phyloP scores from a whole-genome alignment of 1,140 invertebrate genomes.

The Apis dorsata region DNA sequence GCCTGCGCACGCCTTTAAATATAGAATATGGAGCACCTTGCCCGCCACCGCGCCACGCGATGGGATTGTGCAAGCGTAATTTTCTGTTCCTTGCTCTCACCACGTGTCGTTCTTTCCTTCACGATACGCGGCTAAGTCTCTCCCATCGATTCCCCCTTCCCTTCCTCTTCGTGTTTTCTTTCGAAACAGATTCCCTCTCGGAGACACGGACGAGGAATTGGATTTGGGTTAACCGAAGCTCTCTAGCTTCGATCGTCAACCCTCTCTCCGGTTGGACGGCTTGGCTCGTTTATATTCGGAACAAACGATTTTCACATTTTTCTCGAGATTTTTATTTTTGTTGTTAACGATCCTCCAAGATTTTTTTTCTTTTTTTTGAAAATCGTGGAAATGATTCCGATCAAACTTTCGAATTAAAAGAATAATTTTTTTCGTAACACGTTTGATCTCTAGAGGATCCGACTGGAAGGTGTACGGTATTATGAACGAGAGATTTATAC shows the following conservation, averaged over 20 bases:
- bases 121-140: neutral
- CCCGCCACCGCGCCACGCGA: conserved; percentile 47
- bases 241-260: no score
- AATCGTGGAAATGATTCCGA: no score
- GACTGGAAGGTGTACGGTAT: no score
- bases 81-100: conserved; percentile 61
- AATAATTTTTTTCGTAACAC: no score
- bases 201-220: neutral
- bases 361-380: no score
- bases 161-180: neutral
- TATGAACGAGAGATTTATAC: neutral
- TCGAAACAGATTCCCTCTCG: conserved; percentile 5
- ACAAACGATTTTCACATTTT: no score
- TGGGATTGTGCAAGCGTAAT: conserved; percentile 67
- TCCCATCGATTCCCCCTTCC: neutral
- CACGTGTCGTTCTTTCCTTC: conserved; percentile 41
- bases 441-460: no score
- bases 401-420: no score
- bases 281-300: neutral
- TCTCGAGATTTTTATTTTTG: no score
- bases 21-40: conserved; percentile 71
- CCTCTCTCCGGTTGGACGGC: neutral
- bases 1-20: conserved; percentile 64
- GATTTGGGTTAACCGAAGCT: no score
- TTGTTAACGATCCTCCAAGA: no score